A percentile compares a stretch with the other conserved stretches of the same genome.
phyloP scores from a whole-genome alignment of 1,140 invertebrate genomes.

The Lethrus apterus region DNA sequence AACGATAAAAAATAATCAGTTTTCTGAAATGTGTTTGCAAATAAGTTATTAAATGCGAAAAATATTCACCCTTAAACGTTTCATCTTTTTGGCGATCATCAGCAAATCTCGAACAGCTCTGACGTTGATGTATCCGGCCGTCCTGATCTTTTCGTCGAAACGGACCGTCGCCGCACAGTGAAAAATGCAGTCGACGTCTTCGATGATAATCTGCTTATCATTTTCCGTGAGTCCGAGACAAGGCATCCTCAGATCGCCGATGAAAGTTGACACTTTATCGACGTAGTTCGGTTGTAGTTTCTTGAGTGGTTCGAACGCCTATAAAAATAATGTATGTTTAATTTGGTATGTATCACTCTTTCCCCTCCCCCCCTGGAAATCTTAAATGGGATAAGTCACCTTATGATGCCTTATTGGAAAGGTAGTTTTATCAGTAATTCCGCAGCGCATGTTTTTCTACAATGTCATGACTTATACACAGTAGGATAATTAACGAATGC shows the following conservation, averaged over 20 bases:
- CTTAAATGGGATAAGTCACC: no score
- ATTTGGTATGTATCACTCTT: no score
- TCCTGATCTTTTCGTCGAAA: constrained; percentile 61
- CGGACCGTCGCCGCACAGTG: constrained; percentile 63
- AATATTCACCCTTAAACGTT: constrained; percentile 58
- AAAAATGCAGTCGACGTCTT: constrained; percentile 42
- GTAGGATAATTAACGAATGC: no score
- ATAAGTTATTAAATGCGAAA: no score
- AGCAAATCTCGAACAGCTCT: constrained; percentile 56
- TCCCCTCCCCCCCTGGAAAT: no score
- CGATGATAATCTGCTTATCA: neutral
- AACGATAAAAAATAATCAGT: constrained; percentile 29
- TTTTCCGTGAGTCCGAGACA: constrained; percentile 8
- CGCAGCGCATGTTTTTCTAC: no score
- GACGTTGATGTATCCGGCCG: constrained; percentile 62
- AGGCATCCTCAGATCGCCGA: constrained; percentile 36
- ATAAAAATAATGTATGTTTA: constrained; percentile 2
- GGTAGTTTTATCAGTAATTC: no score
- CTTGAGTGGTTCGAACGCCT: constrained; percentile 14
- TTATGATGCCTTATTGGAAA: no score
- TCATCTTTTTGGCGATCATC: constrained; percentile 57
- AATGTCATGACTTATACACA: no score
- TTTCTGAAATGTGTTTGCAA: constrained; percentile 61
- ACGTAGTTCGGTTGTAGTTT: constrained; percentile 30
- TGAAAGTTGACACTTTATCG: constrained; percentile 36